These are phyloP conservation scores for Amblyopsis rosae DNA, from an alignment of 2,113 vertebrate genomes.

Conservation along the genomic window DNA sequence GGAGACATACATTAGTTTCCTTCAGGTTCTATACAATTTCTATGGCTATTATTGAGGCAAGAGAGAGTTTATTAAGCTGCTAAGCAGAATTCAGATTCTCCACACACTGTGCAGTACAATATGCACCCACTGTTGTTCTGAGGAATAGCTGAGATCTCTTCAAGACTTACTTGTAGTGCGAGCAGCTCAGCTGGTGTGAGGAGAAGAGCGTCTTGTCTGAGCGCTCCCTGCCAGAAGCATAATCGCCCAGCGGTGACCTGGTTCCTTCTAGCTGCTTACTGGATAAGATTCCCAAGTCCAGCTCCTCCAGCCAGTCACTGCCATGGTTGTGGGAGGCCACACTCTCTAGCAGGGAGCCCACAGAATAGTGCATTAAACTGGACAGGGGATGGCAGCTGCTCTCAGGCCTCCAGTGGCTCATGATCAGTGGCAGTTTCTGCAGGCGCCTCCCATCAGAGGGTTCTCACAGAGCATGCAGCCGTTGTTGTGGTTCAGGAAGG, in stretches of 20 bases:
- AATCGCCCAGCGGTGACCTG: background rate
- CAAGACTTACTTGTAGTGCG: conserved; percentile 1
- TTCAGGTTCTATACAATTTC: too few species aligned
- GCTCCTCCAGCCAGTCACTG: conserved; percentile 4
- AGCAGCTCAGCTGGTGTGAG: conserved; percentile 19
- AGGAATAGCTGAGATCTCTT: too few species aligned
- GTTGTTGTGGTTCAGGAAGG: background rate
- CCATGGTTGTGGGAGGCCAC: background rate
- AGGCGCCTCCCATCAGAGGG: background rate
- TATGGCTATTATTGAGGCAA: too few species aligned
- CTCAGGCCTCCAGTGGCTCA: conserved; percentile 18
- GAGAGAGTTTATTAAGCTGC: too few species aligned
- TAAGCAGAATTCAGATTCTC: too few species aligned
- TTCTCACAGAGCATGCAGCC: conserved; percentile 26
- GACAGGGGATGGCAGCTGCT: conserved; percentile 4
- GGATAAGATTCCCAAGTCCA: background rate
- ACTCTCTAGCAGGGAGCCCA: background rate
- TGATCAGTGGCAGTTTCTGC: conserved; percentile 4
- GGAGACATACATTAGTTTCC: too few species aligned
- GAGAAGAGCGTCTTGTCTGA: conserved; percentile 22
- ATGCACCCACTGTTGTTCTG: too few species aligned
- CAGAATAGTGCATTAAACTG: background rate
- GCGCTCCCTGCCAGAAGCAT: background rate
- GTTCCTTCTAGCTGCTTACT: conserved; percentile 1
- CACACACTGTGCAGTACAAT: too few species aligned